Evolutionary conservation across 2,797 vertebrate genomes (phyloP), one percentile per base, ranked within the genome.

Genomic region (Falco rusticolus): DNA sequence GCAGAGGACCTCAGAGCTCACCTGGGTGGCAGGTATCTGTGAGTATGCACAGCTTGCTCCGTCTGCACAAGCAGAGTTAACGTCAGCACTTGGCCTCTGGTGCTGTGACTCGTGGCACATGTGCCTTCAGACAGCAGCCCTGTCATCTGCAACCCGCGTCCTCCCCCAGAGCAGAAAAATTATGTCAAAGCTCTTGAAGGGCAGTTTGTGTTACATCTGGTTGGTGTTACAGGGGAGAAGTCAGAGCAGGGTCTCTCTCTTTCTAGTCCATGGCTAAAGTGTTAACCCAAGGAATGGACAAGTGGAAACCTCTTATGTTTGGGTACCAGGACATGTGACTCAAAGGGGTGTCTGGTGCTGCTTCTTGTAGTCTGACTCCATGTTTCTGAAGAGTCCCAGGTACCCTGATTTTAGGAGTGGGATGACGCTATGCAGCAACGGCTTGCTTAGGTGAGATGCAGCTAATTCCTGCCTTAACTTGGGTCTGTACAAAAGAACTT

Each of bases 21-120:
- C 22, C 39, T 9, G 19, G 54, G 33, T 59, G 70, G 50, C 70
- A 69, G 53, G 21, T 15, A n/a, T 10, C 72, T 11, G 50, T 4
- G 3, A 59, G 51, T 5, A 7, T 37, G 45, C 0, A 0, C 41
- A 33, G 54, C 50, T 61, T 29, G 31, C 3, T 2, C 34, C 2
- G 5, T 10, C 43, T 80, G 51, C 63, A 80, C 63, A 3, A 64
- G 70, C 47, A 63, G 50, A 65, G 39, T 37, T 19, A 53, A 56
- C 0, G 2, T 5, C 21, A 83, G 69, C 34, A 7, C 64, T 54
- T 2, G 4, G 50, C 60, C 47, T 31, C 60, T 0, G 2, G 9
- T 7, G 5, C 41, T 4, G 6, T 29, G 43, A 70, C 39, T 66
- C 54, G 15, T 0, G 1, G 26, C 3, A 12, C 54, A 65, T 56